Base-by-base conservation (phyloP, 23 tunicate genomes). In the Pegea sp. region DNA sequence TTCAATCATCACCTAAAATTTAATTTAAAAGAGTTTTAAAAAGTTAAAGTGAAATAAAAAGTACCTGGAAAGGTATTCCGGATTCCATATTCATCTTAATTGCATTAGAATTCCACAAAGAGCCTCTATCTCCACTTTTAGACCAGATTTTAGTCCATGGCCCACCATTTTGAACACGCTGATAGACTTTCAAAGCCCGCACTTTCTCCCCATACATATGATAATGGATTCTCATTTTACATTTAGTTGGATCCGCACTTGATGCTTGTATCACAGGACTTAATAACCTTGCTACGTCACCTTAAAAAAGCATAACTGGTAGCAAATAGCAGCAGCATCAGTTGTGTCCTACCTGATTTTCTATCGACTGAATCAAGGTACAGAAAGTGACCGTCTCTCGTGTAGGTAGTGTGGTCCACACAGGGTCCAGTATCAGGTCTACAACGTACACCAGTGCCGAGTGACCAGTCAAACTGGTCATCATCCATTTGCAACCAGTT, bases 391-490 rank as follows among this genome's bases (percentile, higher is more conserved):
- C 95, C 95, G 30, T 74, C 86, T 26, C 53, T 63, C 3, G 84
- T 74, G 56, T 57, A 56, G 44, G 57, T 74, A 7, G 95, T 84
- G 61, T 84, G 95, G 57, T 84, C 95, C 3, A 84, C 71, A 49
- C 95, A 84, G 13, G 95, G 95, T 51, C 95, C 95, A 7, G 95
- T 74, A 21, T 84, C 95, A 1, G 95, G 76, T 32, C 76, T 33
- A 68, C 95, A 84, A 4, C 95, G 66, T 43, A 13, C 64, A 3
- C 95, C 95, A 43, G 77, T 67, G 0, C 72, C 20, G 2, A 64
- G 31, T 20, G 79, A 49, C 95, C 95, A 84, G 43, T 84, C 86
- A 28, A 84, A 84, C 16, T 64, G 72, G 38, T 84, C 84, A 5
- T 67, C 75, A 19, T 22, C 42, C 57, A 53, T 52, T 48, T 84